Evolutionary conservation across 2,113 vertebrate species (phyloP).

Genomic region (Rhagologus leucostigma): DNA sequence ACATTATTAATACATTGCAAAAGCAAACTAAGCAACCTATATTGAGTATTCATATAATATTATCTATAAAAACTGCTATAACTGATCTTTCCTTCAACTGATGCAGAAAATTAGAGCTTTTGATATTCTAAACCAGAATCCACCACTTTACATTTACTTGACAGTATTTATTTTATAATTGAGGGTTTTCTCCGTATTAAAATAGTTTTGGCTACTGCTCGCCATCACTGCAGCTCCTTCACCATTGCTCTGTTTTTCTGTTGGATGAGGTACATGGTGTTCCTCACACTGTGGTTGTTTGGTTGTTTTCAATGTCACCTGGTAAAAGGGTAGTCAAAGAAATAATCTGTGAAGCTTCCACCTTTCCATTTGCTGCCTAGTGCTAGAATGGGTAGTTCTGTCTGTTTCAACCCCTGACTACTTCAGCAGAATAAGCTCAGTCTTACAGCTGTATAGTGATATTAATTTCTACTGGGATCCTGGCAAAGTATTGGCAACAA

Average conservation of each 20-base stretch:
- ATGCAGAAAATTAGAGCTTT: neutral
- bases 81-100: neutral
- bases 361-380: neutral
- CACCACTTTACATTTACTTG: neutral
- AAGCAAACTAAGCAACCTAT: neutral
- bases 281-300: neutral
- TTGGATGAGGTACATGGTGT: neutral
- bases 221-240: neutral
- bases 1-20: neutral
- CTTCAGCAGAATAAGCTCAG: neutral
- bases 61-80: neutral
- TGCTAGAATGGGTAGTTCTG: neutral
- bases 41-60: neutral
- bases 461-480: neutral
- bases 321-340: neutral
- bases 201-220: neutral
- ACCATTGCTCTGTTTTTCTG: neutral
- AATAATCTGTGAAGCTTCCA: neutral
- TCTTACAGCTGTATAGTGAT: neutral
- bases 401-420: neutral
- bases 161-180: neutral
- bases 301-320: neutral
- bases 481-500: neutral
- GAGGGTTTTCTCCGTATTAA: neutral
- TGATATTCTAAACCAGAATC: neutral